phyloP scores from a whole-genome alignment of 2,797 vertebrate genomes.

The Pteronotus mesoamericanus region DNA sequence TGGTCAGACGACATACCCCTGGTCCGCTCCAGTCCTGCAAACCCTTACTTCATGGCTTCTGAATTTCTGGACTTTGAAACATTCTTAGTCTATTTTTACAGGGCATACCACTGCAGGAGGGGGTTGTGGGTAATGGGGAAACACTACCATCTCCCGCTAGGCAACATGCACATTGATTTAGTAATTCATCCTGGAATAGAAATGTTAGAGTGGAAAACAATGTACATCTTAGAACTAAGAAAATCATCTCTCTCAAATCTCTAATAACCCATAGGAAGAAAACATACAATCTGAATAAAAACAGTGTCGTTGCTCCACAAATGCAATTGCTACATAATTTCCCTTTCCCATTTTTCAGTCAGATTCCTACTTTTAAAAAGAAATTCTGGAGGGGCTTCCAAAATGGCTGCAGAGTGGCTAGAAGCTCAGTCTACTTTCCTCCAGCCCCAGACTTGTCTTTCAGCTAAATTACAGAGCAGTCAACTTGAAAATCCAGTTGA shows the following conservation, averaged over 20 bases:
- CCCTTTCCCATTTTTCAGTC: not conserved
- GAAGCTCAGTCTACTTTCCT: not conserved
- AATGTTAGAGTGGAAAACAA: not conserved
- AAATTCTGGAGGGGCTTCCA: not conserved
- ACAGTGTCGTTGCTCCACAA: not conserved
- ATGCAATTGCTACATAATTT: not conserved
- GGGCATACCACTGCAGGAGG: not conserved
- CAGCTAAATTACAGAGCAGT: not conserved
- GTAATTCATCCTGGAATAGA: not conserved
- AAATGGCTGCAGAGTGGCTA: not conserved
- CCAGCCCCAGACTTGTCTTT: not conserved
- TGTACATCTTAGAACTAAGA: not conserved
- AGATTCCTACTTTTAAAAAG: not conserved
- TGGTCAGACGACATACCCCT: not conserved
- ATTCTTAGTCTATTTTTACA: not conserved
- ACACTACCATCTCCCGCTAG: not conserved
- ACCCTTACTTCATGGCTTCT: not conserved
- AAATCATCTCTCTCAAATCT: not conserved
- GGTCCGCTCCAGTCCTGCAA: not conserved
- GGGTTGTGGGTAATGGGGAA: not conserved
- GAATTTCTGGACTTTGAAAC: not conserved
- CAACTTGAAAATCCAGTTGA: not conserved
- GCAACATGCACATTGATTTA: not conserved
- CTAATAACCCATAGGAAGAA: not conserved
- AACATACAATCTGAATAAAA: not conserved